Base-by-base conservation (phyloP, 2,888 invertebrate species). In the Orthonychiurus folsomi region DNA sequence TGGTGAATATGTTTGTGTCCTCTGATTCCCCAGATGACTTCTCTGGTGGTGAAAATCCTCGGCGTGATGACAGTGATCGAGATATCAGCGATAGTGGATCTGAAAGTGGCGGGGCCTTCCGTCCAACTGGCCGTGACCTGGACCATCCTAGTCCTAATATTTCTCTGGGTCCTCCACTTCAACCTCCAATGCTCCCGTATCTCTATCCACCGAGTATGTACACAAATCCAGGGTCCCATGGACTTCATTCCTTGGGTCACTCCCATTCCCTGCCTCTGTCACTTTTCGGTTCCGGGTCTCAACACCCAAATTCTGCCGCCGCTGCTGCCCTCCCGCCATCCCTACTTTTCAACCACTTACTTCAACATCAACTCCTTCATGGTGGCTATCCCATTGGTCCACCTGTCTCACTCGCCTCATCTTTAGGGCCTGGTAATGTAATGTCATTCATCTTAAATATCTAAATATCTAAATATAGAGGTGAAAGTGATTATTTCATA, bases 141-240 rank as follows among this genome's bases (percentile, higher is more conserved):
- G 78, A 83, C 74, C 88, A 88, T 70, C 91, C 91, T 0, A 86
- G 90, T 68, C 93, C 93, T 23, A 94, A 94, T 80, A 93, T 93
- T 67, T 92, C 92, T 37, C 88, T 94, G 50, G 94, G 93, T 59
- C 93, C 93, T 50, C 93, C 93, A 55, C 87, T 93, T 56, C 93
- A 93, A 75, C 92, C 93, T 55, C 91, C 92, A 59, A 82, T 89
- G 76, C 81, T 94, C 76, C 93, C 94, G 72, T 94, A 94, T 81
- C 85, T 95, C 60, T 94, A 93, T 78, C 92, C 92, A 47, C 89
- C 86, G 58, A 90, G 91, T 37, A 81, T 93, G 68, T 93, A 93
- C 79, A 88, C 78, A 12, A 88, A 67, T 60, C 65, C 66, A 24
- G 88, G 71, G 59, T 63, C 65, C 9, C 74, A 75, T 62, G 75